Conservation (phyloP, 2,113 vertebrate species). For the Meleagris gallopavo region DNA sequence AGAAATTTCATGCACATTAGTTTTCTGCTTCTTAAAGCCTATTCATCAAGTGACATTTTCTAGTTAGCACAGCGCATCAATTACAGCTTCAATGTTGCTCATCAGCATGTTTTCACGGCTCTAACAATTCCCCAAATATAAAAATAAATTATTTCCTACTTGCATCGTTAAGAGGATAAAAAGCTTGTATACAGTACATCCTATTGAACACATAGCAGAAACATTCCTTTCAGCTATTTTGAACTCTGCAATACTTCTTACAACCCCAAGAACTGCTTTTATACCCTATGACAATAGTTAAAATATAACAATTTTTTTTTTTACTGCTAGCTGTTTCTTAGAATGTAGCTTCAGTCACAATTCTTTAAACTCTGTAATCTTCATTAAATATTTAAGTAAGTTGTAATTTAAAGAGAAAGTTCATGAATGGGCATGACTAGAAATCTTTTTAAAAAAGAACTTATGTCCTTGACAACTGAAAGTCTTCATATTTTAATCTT, state of each 20-base stretch:
- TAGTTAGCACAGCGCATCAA: neutral
- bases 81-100: neutral
- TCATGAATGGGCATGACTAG: neutral
- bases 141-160: neutral
- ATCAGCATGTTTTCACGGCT: neutral
- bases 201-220: neutral
- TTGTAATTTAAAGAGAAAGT: neutral
- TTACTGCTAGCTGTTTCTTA: neutral
- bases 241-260: neutral
- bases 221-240: neutral
- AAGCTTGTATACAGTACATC: neutral
- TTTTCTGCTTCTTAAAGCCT: neutral
- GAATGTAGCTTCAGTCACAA: fast-evolving
- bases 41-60: neutral
- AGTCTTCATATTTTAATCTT: neutral
- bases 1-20: slow-evolving; percentile 15
- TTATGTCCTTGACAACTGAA: neutral
- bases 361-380: neutral
- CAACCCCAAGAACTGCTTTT: neutral
- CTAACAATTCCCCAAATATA: neutral
- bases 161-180: neutral
- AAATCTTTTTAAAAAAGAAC: neutral
- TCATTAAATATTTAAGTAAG: neutral
- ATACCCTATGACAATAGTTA: neutral
- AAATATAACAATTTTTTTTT: neutral